Conservation (phyloP, 2,113 vertebrate species). For the Mystacornis crossleyi region DNA sequence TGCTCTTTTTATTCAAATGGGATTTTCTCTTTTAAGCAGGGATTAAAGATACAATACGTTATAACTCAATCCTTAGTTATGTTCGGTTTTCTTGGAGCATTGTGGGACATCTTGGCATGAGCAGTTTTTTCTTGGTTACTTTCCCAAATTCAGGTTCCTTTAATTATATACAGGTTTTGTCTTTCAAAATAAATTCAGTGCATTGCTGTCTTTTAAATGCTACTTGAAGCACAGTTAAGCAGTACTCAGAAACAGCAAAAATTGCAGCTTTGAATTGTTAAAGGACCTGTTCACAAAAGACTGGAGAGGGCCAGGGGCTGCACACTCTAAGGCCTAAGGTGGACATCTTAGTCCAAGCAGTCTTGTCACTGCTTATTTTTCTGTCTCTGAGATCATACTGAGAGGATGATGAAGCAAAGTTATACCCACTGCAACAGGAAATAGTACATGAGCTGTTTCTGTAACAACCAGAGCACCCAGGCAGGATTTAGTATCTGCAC, state of each 20-base stretch:
- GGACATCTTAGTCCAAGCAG: background rate
- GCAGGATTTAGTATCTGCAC: background rate
- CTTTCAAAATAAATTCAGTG: background rate
- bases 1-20: conserved; percentile 61
- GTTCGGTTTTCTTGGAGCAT: background rate
- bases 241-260: background rate
- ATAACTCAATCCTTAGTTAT: conserved; percentile 34
- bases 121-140: background rate
- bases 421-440: background rate
- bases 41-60: conserved; percentile 54
- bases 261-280: background rate
- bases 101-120: background rate
- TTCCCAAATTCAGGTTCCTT: background rate
- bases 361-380: background rate
- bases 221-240: background rate
- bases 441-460: rapidly evolving
- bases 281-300: background rate
- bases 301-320: background rate
- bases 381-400: background rate
- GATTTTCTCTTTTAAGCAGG: background rate
- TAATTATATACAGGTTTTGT: background rate
- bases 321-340: background rate
- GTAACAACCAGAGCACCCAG: background rate
- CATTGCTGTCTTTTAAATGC: background rate
- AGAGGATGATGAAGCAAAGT: background rate